Base-by-base conservation (phyloP, 2,797 vertebrate genomes). In the Naso thynnoides region DNA sequence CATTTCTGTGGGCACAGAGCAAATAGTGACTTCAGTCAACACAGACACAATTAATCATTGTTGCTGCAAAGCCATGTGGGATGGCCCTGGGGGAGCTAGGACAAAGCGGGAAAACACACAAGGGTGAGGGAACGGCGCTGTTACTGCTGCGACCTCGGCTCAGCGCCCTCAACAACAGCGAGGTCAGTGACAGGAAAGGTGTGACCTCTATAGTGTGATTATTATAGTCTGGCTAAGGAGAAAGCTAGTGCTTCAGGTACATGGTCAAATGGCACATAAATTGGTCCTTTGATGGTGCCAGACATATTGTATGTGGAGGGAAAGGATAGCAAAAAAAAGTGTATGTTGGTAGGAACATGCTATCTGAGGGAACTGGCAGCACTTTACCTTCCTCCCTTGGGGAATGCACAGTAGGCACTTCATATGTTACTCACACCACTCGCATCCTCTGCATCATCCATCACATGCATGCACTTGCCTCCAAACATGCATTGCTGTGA, bases 31-130 rank as follows among this genome's bases (percentile, higher is more conserved):
- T 78, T 85, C 71, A 79, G 79, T 89, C 79, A 83, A 63, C 81
- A 73, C 49, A 61, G 56, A 80, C 78, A 85, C 70, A 83, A 86
- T 87, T 67, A 83, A 86, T 89, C 87, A 70, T 70, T 55, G 81
- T 78, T 83, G 84, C 73, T 36, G 71, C 57, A 49, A 77, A 84
- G 69, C 70, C 73, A 57, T 49, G 70, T 73, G 60, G 54, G 73
- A 78, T 55, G 59, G 64, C 79, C 59, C 81, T 23, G 42, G 45
- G n/a, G 75, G 76, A 83, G 61, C 72, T 38, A 67, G 83, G 78
- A 79, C 74, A 84, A 83, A 88, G 70, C 53, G 29, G 31, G 56
- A 66, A 52, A 86, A 77, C 45, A 79, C 56, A 73, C 52, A 67
- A 66, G 79, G 83, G 69, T 73, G 79, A 79, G 54, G 55, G 58